Percentiles rank a stretch among this genome's conserved stretches.
Conservation (phyloP, 2,888 invertebrate genomes). For the Odontocerum albicorne region DNA sequence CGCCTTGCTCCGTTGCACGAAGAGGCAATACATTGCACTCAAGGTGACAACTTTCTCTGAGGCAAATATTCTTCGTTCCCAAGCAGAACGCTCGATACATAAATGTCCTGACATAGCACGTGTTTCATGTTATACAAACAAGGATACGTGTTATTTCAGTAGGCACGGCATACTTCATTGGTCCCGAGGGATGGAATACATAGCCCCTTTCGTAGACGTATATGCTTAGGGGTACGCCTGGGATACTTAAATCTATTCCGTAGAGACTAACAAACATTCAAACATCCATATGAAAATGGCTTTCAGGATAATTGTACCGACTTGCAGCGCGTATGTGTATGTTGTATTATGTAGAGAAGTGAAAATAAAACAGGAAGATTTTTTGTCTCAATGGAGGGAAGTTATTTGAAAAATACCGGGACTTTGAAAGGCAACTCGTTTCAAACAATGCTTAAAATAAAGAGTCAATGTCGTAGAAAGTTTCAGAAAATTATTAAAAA, state of each 20-base stretch:
- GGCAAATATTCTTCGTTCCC: too few relatives aligned
- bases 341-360: too few relatives aligned
- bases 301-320: conserved; percentile 16
- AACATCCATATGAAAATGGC: conserved; percentile 18
- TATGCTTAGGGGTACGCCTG: conserved; percentile 1
- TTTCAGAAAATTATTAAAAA: too few relatives aligned
- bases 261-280: conserved; percentile 4
- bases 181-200: conserved; percentile 15
- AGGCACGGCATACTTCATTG: conserved; percentile 26
- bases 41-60: too few relatives aligned
- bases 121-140: conserved; percentile 20
- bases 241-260: conserved; percentile 21
- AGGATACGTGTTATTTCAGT: conserved; percentile 27
- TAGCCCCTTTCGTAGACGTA: neutral
- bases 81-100: neutral
- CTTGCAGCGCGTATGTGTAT: neutral
- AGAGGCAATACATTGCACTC: too few relatives aligned
- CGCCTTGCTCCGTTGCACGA: too few relatives aligned
- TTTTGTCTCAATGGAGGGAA: too few relatives aligned
- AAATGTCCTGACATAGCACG: conserved; percentile 4
- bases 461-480: too few relatives aligned
- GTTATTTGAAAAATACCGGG: too few relatives aligned
- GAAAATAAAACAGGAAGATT: too few relatives aligned
- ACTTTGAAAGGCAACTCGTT: too few relatives aligned
- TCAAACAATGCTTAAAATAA: too few relatives aligned